Evolutionary conservation across 1,140 invertebrate species (phyloP).

Genomic region (Uloborus diversus): DNA sequence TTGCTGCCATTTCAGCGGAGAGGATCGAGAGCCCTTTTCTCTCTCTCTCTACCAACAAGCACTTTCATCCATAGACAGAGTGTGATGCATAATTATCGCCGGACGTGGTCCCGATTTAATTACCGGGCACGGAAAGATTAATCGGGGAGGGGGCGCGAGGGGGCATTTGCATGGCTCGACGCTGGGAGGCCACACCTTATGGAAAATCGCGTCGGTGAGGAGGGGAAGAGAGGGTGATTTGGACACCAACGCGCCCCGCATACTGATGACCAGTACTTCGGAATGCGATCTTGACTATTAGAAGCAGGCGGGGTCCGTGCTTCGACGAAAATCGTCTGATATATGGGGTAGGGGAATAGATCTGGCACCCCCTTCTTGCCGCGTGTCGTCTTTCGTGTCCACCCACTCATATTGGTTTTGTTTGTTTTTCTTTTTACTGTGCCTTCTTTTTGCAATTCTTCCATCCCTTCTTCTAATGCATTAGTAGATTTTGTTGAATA

Average conservation of each 20-base stretch:
- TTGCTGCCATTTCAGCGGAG: too few relatives aligned
- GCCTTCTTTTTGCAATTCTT: too few relatives aligned
- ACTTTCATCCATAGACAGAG: too few relatives aligned
- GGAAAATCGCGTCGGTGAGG: slow-evolving; percentile 10
- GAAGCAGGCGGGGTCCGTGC: slow-evolving; percentile 21
- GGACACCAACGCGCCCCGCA: slow-evolving; percentile 30
- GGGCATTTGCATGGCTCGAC: slow-evolving; percentile 37
- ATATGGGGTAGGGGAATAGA: not conserved
- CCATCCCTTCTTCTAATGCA: too few relatives aligned
- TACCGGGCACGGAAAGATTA: slow-evolving; percentile 35
- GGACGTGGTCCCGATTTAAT: slow-evolving; percentile 47
- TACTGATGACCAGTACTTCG: slow-evolving; percentile 28
- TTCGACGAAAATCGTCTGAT: not conserved
- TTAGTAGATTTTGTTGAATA: too few relatives aligned
- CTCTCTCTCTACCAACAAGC: too few relatives aligned
- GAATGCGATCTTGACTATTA: slow-evolving; percentile 36
- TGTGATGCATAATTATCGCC: slow-evolving; percentile 51
- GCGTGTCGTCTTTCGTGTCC: too few relatives aligned
- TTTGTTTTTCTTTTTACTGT: too few relatives aligned
- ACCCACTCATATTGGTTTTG: too few relatives aligned
- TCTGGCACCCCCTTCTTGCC: too few relatives aligned
- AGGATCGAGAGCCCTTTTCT: too few relatives aligned
- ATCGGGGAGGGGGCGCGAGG: too few relatives aligned
- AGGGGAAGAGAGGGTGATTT: slow-evolving; percentile 24
- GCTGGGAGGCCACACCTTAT: slow-evolving; percentile 30